A percentile compares a stretch with the other conserved stretches of the same genome.
phyloP scores from a whole-genome alignment of 2,797 vertebrate genomes.

The Phoeniculus purpureus region DNA sequence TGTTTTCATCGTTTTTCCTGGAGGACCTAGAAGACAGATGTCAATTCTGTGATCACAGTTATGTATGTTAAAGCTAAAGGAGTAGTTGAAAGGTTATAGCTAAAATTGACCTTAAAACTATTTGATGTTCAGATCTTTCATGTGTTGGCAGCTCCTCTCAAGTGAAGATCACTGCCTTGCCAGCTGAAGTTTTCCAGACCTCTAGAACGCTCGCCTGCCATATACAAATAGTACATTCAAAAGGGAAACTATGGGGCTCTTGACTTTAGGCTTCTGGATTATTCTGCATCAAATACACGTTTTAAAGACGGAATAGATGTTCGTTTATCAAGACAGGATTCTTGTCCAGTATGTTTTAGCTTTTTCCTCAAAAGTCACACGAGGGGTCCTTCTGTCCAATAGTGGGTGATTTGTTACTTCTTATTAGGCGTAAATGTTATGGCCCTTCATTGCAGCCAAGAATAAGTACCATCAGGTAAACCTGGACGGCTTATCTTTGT shows the following conservation, averaged over 20 bases:
- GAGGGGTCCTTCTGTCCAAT: background rate
- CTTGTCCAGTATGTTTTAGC: background rate
- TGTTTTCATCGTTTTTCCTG: slow-evolving; percentile 12
- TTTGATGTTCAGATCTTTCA: slow-evolving; percentile 54
- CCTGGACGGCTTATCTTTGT: background rate
- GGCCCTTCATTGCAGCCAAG: background rate
- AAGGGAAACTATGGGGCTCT: background rate
- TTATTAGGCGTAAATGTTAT: background rate
- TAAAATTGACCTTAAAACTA: slow-evolving; percentile 12
- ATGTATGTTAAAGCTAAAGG: slow-evolving; percentile 38
- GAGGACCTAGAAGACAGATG: slow-evolving; percentile 1
- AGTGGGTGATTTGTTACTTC: background rate
- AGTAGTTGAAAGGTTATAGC: slow-evolving; percentile 56
- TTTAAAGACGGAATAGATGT: background rate
- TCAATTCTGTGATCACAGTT: slow-evolving; percentile 17
- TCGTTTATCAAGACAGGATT: background rate
- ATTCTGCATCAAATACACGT: background rate
- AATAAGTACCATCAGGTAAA: background rate
- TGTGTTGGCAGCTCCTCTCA: slow-evolving; percentile 58
- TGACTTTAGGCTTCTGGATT: background rate
- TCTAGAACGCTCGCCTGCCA: rapidly evolving
- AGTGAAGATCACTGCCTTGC: slow-evolving; percentile 38
- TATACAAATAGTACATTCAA: background rate
- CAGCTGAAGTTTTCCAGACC: slow-evolving; percentile 12
- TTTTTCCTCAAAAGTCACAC: background rate